phyloP scores from a whole-genome alignment of 2,113 vertebrate species.

The Columba janthina region DNA sequence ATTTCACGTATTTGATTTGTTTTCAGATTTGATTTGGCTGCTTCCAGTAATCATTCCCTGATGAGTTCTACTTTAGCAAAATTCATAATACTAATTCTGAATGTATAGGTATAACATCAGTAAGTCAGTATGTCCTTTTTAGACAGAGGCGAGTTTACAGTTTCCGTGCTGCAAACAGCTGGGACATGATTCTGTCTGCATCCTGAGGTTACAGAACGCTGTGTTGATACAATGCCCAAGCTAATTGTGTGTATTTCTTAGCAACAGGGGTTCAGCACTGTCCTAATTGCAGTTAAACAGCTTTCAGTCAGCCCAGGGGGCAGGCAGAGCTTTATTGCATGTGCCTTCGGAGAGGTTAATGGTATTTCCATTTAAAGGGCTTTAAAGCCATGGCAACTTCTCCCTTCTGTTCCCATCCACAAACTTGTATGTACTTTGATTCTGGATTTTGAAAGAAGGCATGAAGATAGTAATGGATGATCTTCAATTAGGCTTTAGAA shows the following conservation, averaged over 20 bases:
- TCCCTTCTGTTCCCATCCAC: neutral
- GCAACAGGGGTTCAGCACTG: neutral
- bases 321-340: neutral
- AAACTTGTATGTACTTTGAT: neutral
- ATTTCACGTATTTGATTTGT: neutral
- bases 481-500: neutral
- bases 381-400: neutral
- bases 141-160: neutral
- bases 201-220: neutral
- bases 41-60: neutral
- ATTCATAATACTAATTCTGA: neutral
- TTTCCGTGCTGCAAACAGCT: neutral
- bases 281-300: neutral
- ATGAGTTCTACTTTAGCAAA: neutral
- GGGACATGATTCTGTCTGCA: neutral
- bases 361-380: neutral
- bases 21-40: neutral
- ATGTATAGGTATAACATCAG: neutral
- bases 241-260: neutral
- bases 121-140: neutral
- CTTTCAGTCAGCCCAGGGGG: neutral
- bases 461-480: neutral
- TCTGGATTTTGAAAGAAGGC: neutral
- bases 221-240: neutral
- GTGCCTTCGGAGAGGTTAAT: neutral